Conservation (phyloP, 1,140 invertebrate species). For the Lepidurus packardi region DNA sequence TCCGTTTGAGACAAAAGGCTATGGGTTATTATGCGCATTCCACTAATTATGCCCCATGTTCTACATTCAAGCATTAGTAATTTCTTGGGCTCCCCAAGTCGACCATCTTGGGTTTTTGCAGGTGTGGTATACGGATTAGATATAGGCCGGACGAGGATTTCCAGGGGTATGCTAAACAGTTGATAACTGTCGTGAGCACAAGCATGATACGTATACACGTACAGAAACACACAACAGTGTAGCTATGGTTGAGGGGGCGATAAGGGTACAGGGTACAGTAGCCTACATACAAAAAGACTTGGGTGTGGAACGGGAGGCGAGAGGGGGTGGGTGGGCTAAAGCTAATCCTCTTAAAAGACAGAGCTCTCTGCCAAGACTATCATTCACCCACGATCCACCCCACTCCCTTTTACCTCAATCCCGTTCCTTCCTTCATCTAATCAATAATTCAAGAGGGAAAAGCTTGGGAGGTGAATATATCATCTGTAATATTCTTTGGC, state of each 20-base stretch:
- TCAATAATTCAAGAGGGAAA: slow-evolving; percentile 13
- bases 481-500: background rate
- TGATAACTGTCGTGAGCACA: slow-evolving; percentile 44
- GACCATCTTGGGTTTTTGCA: background rate
- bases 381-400: slow-evolving; percentile 35
- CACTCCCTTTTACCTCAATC: slow-evolving; percentile 33
- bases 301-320: background rate
- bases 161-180: slow-evolving; percentile 36
- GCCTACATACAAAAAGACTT: background rate
- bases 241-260: background rate
- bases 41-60: slow-evolving; percentile 20
- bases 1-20: background rate
- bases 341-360: slow-evolving; percentile 19
- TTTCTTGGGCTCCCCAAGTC: background rate
- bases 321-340: slow-evolving; percentile 30
- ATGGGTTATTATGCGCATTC: background rate
- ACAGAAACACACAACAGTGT: no score
- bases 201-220: slow-evolving; percentile 35
- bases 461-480: background rate
- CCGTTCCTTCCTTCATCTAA: slow-evolving; percentile 27
- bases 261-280: background rate
- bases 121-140: background rate
- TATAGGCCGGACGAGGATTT: slow-evolving; percentile 38
- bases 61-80: slow-evolving; percentile 8
- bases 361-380: slow-evolving; percentile 34